Evolutionary conservation across 30 jellyfish, hydroid and myxozoan genomes (phyloP).

Genomic region (Nemopilema nomurai): DNA sequence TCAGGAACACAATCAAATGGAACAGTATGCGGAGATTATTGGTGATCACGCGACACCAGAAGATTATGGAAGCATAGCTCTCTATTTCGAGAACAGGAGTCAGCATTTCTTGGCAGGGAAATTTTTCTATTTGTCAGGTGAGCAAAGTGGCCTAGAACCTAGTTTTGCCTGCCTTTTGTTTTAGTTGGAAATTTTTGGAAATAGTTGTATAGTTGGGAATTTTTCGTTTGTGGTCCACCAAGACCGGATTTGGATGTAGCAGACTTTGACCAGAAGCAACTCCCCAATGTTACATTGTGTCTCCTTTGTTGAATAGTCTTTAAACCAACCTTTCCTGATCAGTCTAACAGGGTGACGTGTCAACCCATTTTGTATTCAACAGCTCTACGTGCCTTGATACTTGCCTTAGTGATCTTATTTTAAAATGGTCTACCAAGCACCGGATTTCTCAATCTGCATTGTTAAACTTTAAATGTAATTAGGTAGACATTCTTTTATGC

Average conservation of each 20-base stretch:
- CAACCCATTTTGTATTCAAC: too few relatives aligned
- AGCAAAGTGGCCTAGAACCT: background rate
- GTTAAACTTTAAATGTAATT: too few relatives aligned
- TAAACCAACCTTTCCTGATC: too few relatives aligned
- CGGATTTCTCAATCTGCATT: background rate
- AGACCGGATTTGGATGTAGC: background rate
- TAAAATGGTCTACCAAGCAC: background rate
- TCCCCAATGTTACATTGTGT: background rate
- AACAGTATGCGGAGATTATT: conserved; percentile 91
- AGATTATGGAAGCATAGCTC: conserved; percentile 91
- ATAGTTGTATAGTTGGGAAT: too few relatives aligned
- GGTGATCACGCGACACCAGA: conserved; percentile 94
- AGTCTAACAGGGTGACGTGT: too few relatives aligned
- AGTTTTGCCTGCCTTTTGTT: too few relatives aligned
- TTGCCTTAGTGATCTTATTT: too few relatives aligned
- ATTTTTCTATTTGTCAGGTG: conserved; percentile 80
- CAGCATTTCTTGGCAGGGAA: conserved; percentile 93
- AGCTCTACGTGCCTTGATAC: too few relatives aligned
- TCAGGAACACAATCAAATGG: conserved; percentile 99
- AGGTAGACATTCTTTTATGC: too few relatives aligned
- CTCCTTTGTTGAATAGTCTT: too few relatives aligned
- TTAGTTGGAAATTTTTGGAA: too few relatives aligned
- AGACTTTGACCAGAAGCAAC: background rate
- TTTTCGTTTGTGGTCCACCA: background rate
- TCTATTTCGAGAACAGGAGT: conserved; percentile 83